These are phyloP conservation scores for Pammene aurita DNA, from an alignment of 2,888 invertebrate species.

Conservation along the genomic window DNA sequence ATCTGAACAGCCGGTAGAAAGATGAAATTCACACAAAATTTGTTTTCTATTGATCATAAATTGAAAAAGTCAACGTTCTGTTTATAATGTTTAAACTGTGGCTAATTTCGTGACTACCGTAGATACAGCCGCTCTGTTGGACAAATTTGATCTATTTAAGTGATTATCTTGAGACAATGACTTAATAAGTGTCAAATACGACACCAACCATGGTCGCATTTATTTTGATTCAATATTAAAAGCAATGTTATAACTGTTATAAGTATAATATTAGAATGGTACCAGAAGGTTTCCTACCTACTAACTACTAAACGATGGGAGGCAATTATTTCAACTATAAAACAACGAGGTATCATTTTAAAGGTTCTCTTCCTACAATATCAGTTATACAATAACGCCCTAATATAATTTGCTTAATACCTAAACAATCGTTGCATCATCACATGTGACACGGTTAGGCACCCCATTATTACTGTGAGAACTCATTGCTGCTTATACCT, in stretches of 20 bases:
- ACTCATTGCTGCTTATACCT: constrained; percentile 37
- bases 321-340: too few relatives aligned
- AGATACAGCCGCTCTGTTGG: constrained; percentile 5
- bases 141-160: constrained; percentile 9
- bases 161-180: constrained; percentile 25
- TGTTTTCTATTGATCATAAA: too few relatives aligned
- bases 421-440: constrained; percentile 30
- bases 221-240: not conserved
- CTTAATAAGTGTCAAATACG: constrained; percentile 12
- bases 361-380: too few relatives aligned
- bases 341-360: too few relatives aligned
- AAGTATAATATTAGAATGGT: not conserved
- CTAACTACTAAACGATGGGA: too few relatives aligned
- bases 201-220: constrained; percentile 11
- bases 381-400: not conserved
- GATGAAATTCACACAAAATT: not conserved
- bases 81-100: not conserved
- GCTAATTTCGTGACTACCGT: constrained; percentile 27
- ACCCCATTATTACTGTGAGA: constrained; percentile 40
- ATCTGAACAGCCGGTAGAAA: too few relatives aligned
- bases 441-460: constrained; percentile 37
- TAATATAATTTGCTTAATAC: not conserved
- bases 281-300: too few relatives aligned
- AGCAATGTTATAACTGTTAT: not conserved
- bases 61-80: not conserved